A percentile compares a stretch with the other conserved stretches of the same genome.
These are phyloP conservation scores for Pithys albifrons DNA, from an alignment of 2,113 vertebrate genomes.

Conservation along the genomic window DNA sequence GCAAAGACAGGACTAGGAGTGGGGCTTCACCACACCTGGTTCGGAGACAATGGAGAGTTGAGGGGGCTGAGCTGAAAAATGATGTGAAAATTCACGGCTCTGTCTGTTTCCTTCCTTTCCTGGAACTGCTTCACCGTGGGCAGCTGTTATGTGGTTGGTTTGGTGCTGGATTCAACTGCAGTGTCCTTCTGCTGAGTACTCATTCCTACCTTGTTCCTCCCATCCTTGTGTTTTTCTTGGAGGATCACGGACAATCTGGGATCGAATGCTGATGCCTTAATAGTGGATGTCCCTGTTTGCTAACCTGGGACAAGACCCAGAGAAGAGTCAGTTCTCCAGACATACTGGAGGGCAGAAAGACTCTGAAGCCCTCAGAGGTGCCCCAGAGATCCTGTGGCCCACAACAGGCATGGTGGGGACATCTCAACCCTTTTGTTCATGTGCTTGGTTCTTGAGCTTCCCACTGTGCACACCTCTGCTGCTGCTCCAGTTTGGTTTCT, in stretches of 20 bases:
- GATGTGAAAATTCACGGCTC: not conserved
- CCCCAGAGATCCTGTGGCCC: constrained; percentile 49
- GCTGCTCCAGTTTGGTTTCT: constrained; percentile 5
- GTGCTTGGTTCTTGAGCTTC: constrained; percentile 42
- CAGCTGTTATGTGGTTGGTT: constrained; percentile 5
- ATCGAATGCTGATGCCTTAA: constrained; percentile 74
- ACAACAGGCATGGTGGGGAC: not conserved
- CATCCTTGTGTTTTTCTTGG: not conserved
- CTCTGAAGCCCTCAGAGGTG: constrained; percentile 33
- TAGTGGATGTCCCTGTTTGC: constrained; percentile 50
- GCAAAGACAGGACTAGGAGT: not conserved
- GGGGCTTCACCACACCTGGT: not conserved
- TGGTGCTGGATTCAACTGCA: constrained; percentile 25
- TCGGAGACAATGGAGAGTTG: not conserved
- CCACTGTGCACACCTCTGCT: constrained; percentile 44
- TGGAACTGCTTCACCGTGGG: not conserved
- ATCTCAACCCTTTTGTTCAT: constrained; percentile 28
- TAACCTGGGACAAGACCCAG: constrained; percentile 53
- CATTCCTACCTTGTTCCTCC: constrained; percentile 7
- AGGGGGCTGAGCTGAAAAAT: constrained; percentile 7
- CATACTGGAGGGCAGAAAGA: constrained; percentile 13
- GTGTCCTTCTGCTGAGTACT: constrained; percentile 23
- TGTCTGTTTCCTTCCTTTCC: not conserved
- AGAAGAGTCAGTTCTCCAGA: constrained; percentile 34
- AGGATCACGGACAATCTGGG: constrained; percentile 43